phyloP scores from a whole-genome alignment of 2,797 vertebrate genomes.

The Chromis chromis region DNA sequence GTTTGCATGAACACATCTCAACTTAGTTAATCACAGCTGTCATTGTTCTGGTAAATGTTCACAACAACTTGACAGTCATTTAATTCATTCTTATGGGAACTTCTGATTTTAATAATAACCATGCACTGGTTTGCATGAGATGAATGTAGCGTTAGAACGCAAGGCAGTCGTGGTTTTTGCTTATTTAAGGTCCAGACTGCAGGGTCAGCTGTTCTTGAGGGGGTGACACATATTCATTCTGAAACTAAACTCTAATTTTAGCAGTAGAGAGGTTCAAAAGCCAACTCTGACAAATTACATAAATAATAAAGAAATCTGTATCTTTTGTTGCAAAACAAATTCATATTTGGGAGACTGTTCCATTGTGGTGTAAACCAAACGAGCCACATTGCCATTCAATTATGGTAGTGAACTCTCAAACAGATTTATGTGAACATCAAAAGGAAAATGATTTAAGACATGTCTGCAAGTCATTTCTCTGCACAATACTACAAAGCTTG shows the following conservation, averaged over 20 bases:
- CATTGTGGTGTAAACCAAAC: too few relatives aligned
- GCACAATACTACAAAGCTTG: too few relatives aligned
- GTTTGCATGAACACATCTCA: conserved; percentile 92
- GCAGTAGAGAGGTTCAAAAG: not conserved
- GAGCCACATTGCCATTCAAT: too few relatives aligned
- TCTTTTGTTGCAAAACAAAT: not conserved
- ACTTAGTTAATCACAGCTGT: conserved; percentile 95
- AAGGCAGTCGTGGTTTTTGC: not conserved
- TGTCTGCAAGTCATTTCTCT: too few relatives aligned
- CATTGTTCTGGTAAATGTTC: conserved; percentile 82
- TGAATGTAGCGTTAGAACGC: not conserved
- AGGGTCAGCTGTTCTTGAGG: too few relatives aligned
- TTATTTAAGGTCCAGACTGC: too few relatives aligned
- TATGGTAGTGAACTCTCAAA: too few relatives aligned
- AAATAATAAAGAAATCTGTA: not conserved
- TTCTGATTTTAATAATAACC: conserved; percentile 9
- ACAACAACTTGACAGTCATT: conserved; percentile 33
- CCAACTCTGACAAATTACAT: not conserved
- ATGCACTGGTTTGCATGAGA: conserved; percentile 6
- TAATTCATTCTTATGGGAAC: conserved; percentile 30
- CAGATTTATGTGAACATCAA: too few relatives aligned
- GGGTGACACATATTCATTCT: too few relatives aligned
- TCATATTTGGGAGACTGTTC: too few relatives aligned
- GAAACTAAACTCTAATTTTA: too few relatives aligned
- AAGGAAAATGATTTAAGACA: too few relatives aligned